Evolutionary conservation across 2,113 vertebrate genomes (phyloP).

Genomic region (Platichthys stellatus): DNA sequence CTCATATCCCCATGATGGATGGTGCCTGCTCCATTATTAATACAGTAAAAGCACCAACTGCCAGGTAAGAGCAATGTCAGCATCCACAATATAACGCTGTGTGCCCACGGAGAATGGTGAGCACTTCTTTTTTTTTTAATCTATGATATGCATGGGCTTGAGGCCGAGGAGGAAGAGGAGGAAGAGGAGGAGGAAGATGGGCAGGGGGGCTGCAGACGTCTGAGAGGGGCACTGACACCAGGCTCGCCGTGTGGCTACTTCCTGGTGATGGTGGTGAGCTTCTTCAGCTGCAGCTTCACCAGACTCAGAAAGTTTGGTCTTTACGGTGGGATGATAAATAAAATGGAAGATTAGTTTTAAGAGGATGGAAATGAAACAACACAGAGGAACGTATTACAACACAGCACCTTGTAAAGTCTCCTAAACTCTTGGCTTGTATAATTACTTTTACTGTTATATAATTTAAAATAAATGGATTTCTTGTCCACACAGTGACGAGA

Average conservation of each 20-base stretch:
- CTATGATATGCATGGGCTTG: slow-evolving; percentile 68
- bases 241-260: slow-evolving; percentile 38
- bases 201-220: neutral
- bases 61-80: slow-evolving; percentile 83
- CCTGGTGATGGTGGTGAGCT: neutral
- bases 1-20: slow-evolving; percentile 78
- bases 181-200: neutral
- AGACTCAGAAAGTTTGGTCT: neutral
- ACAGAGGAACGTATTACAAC: too few species aligned
- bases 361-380: neutral
- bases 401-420: too few species aligned
- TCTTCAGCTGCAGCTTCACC: neutral
- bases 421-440: too few species aligned
- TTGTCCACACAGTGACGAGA: neutral
- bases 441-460: too few species aligned
- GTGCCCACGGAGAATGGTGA: slow-evolving; percentile 72
- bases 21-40: slow-evolving; percentile 83
- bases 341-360: slow-evolving; percentile 14
- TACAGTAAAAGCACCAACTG: slow-evolving; percentile 82
- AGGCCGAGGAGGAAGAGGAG: slow-evolving; percentile 24
- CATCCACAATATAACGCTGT: slow-evolving; percentile 78
- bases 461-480: too few species aligned
- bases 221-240: neutral
- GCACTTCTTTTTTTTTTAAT: slow-evolving; percentile 61
- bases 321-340: slow-evolving; percentile 3